Conservation (phyloP, 1,140 invertebrate species). For the Lepidotrigona ventralis region DNA sequence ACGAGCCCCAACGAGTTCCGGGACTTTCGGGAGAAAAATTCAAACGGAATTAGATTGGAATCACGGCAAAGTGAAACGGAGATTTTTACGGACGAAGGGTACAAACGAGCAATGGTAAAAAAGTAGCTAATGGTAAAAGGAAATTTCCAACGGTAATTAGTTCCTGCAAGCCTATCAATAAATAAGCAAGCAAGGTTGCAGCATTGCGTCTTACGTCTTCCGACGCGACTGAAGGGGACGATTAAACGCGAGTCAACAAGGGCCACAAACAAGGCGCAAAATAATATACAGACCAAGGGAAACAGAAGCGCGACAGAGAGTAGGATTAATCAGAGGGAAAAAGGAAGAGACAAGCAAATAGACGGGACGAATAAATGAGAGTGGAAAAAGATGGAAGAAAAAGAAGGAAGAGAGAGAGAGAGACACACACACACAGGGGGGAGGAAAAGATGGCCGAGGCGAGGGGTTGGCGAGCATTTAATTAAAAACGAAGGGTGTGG, state of each 20-base stretch:
- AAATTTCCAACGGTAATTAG: too few relatives aligned
- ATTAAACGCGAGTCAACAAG: neutral
- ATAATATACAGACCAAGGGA: neutral
- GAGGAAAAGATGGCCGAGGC: neutral
- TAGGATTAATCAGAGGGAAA: slow-evolving; percentile 16
- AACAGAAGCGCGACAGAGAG: neutral
- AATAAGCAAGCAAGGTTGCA: neutral
- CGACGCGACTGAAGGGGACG: neutral
- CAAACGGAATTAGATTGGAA: neutral
- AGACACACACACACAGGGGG: too few relatives aligned
- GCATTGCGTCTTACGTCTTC: neutral
- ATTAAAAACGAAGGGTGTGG: slow-evolving; percentile 63
- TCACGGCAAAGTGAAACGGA: too few relatives aligned
- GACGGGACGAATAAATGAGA: slow-evolving; percentile 30
- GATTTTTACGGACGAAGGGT: too few relatives aligned
- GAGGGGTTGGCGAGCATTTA: slow-evolving; percentile 55
- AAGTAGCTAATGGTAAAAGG: too few relatives aligned
- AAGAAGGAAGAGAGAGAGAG: neutral
- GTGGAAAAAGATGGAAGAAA: slow-evolving; percentile 15
- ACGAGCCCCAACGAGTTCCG: too few relatives aligned
- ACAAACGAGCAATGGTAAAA: too few relatives aligned
- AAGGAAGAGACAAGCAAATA: slow-evolving; percentile 5
- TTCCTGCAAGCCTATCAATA: neutral
- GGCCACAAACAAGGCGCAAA: neutral
- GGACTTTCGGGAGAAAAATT: too few relatives aligned